These are phyloP conservation scores for Aphrophora alni DNA, from an alignment of 2,888 invertebrate genomes.

Conservation along the genomic window DNA sequence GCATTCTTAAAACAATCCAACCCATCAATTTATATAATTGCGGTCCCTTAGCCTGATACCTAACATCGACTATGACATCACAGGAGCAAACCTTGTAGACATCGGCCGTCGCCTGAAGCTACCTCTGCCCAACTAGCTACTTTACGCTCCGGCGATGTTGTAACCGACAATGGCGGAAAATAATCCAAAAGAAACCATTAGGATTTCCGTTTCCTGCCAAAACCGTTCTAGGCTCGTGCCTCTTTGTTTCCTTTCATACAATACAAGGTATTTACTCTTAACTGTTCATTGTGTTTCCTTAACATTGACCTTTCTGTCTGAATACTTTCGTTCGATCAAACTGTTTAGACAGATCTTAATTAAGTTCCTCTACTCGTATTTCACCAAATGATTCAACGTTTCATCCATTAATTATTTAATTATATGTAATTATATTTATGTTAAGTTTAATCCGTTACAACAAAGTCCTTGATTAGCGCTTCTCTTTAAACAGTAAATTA, in stretches of 20 bases:
- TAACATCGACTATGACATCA: background rate
- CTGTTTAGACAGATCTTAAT: too few species aligned
- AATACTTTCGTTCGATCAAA: too few species aligned
- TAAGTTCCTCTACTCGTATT: too few species aligned
- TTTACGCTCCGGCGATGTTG: background rate
- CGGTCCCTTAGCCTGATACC: too few species aligned
- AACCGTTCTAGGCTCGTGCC: background rate
- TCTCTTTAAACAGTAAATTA: too few species aligned
- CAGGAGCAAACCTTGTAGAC: background rate
- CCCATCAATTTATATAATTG: background rate
- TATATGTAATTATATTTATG: too few species aligned
- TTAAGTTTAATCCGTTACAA: too few species aligned
- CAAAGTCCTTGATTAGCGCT: too few species aligned
- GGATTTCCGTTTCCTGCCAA: constrained; percentile 2
- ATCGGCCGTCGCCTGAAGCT: background rate
- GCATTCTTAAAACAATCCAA: background rate
- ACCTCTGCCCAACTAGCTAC: background rate
- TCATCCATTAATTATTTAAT: too few species aligned
- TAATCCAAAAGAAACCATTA: background rate
- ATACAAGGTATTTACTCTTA: background rate
- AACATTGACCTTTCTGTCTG: background rate
- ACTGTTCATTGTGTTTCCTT: background rate
- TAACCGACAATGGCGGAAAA: background rate
- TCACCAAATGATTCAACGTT: too few species aligned
- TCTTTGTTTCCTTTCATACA: background rate